These are phyloP conservation scores for Neolamprologus cancellatus DNA, from an alignment of 2,113 vertebrate genomes.

Conservation along the genomic window DNA sequence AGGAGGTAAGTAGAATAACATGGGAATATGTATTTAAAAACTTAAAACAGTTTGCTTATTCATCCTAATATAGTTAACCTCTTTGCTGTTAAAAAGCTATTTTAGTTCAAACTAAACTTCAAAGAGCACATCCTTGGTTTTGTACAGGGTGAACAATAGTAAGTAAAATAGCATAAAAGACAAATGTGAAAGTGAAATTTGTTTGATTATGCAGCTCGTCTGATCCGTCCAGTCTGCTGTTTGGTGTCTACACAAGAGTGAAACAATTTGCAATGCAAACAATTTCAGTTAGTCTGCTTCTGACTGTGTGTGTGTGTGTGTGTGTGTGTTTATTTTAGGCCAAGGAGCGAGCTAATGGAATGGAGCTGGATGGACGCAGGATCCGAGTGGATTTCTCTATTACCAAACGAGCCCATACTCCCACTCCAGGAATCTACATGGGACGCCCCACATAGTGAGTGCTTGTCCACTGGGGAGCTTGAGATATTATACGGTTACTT, in stretches of 20 bases:
- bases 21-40: not conserved
- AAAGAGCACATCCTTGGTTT: not conserved
- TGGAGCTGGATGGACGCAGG: conserved; percentile 88
- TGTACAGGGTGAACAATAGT: not conserved
- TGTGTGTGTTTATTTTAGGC: conserved; percentile 15
- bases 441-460: conserved; percentile 81
- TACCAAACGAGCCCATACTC: conserved; percentile 87
- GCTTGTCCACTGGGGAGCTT: not conserved
- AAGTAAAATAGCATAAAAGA: not conserved
- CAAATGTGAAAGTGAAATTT: not conserved
- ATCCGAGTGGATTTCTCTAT: conserved; percentile 90
- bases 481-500: not conserved
- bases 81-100: not conserved
- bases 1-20: conserved; percentile 76
- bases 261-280: not conserved
- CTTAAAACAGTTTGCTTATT: not conserved
- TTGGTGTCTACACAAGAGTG: not conserved
- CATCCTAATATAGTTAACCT: not conserved
- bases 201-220: not conserved
- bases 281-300: not conserved
- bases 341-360: conserved; percentile 81
- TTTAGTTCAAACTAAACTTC: not conserved
- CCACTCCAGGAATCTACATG: conserved; percentile 92
- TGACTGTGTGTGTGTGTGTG: not conserved
- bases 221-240: not conserved